phyloP scores from a whole-genome alignment of 2,888 invertebrate genomes.

The Eupithecia dodoneata region DNA sequence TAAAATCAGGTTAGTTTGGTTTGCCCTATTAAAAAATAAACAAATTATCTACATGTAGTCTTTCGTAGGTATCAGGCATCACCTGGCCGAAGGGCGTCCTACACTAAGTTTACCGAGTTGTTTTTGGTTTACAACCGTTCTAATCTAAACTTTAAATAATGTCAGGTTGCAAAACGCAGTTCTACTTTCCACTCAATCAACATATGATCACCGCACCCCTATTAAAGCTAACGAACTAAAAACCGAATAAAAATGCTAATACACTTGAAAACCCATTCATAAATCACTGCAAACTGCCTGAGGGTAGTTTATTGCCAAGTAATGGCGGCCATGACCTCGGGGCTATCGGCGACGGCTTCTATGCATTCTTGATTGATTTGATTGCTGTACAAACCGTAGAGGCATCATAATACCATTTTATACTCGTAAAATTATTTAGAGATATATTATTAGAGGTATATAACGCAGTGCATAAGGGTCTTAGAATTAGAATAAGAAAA shows the following conservation, averaged over 20 bases:
- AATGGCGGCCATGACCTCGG: constrained; percentile 30
- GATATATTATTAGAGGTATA: no score
- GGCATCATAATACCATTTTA: not conserved
- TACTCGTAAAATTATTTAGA: no score
- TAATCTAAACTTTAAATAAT: not conserved
- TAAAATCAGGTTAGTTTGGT: no score
- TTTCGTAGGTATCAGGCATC: no score
- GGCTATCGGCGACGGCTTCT: constrained; percentile 56
- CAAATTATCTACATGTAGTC: no score
- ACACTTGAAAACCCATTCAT: constrained; percentile 40
- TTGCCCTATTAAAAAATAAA: no score
- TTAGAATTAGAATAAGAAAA: no score
- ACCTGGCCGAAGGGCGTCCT: no score
- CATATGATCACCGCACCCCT: constrained; percentile 29
- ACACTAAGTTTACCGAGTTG: no score
- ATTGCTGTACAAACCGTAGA: not conserved
- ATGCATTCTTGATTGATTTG: constrained; percentile 74
- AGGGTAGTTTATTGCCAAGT: constrained; percentile 37
- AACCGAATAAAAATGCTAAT: constrained; percentile 45
- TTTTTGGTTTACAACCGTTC: no score
- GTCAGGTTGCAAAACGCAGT: constrained; percentile 18
- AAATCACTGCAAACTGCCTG: constrained; percentile 40
- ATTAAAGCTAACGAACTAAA: constrained; percentile 39
- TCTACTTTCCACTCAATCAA: constrained; percentile 31
- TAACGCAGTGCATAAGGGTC: no score